Base-by-base conservation (phyloP, 2,888 invertebrate genomes). In the Cantharis flavilabris region DNA sequence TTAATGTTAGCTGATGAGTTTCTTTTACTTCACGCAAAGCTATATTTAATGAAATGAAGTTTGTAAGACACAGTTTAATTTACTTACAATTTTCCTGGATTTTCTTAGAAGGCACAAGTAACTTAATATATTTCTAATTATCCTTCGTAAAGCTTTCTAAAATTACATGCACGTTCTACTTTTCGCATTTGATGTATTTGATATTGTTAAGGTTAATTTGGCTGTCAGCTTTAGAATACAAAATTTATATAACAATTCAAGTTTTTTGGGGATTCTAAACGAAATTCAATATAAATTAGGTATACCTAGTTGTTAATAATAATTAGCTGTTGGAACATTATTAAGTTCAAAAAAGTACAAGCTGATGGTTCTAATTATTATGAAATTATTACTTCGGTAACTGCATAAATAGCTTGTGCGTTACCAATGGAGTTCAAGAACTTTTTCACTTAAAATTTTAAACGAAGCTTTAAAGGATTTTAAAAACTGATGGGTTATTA, bases 71-170 rank as follows among this genome's bases (percentile, higher is more conserved):
- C 67, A 73, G 67, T 71, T 71, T 74, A 77, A 77, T 77, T 76
- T 76, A 73, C 76, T 76, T 73, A 76, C 67, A 73, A 70, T 71
- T 74, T 71, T 67, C 33, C 26, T 49, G 72, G 76, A 65, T 70
- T 70, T 70, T 71, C 72, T 76, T 69, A 72, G 28, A 70, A 76
- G 49, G 65, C 70, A 63, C 63, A 16, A 23, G 49, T 73, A 76
- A 76, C 70, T 76, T 76, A 76, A 76, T 76, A 63, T 73, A 76
- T 76, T 76, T 73, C 70, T 70, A 76, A 76, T 76, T 76, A 76
- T 65, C n/a, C 28, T 30, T 30, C 26, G 63, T 70, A 70, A 72
- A 30, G 72, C 33, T 28, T 67, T 69, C 16, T 14, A 26, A 28
- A 73, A 69, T 73, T 62, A 63, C 33, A 62, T 73, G 26, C 73